Evolutionary conservation across 1,140 invertebrate species (phyloP).

Genomic region (Mya arenaria): DNA sequence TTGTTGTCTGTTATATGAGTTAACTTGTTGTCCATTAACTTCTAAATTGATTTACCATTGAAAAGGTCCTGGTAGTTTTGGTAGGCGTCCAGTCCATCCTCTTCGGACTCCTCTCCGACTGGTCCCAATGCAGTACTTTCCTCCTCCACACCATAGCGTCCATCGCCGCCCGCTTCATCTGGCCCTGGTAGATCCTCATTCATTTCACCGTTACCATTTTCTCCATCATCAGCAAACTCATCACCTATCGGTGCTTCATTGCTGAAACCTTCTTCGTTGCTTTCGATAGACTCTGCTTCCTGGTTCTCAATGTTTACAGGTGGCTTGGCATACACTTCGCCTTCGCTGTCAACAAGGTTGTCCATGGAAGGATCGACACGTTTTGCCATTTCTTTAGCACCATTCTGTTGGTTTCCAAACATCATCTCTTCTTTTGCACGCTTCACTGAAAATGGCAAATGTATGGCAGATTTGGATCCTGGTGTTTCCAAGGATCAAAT

Average conservation of each 20-base stretch:
- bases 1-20: no score
- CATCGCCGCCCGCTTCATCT: not conserved
- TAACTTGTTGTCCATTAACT: no score
- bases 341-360: conserved; percentile 2
- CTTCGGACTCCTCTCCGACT: no score
- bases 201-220: not conserved
- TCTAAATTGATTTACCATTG: not conserved
- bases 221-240: not conserved
- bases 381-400: conserved; percentile 12
- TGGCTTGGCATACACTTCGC: conserved; percentile 12
- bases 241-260: not conserved
- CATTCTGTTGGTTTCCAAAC: conserved; percentile 45
- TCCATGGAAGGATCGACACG: not conserved
- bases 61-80: not conserved
- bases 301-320: not conserved
- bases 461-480: no score
- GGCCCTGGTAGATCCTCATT: not conserved
- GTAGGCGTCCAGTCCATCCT: not conserved
- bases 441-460: conserved; percentile 31
- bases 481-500: no score
- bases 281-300: not conserved
- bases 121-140: not conserved
- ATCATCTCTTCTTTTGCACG: conserved; percentile 44
- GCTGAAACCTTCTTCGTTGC: not conserved
- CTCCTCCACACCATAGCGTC: not conserved